These are phyloP conservation scores for Diachasma alloeum DNA, from an alignment of 1,140 invertebrate species.

Conservation along the genomic window DNA sequence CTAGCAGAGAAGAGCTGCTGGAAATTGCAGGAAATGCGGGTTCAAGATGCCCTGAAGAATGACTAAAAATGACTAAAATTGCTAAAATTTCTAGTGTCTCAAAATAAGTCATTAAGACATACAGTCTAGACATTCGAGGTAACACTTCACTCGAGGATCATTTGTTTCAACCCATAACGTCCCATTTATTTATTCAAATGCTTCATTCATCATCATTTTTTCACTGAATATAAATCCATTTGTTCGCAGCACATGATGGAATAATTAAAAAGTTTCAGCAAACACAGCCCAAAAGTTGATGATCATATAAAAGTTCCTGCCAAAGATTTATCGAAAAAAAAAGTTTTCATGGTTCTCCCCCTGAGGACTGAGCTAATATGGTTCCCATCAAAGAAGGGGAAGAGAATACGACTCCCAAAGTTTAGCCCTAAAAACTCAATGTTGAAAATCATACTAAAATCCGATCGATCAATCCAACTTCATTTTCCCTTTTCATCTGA, in stretches of 20 bases:
- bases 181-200: too few relatives aligned
- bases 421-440: not conserved
- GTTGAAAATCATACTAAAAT: not conserved
- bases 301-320: conserved; percentile 41
- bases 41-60: not conserved
- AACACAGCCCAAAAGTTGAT: conserved; percentile 34
- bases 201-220: too few relatives aligned
- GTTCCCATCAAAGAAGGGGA: not conserved
- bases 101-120: not conserved
- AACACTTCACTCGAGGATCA: not conserved
- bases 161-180: too few relatives aligned
- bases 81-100: too few relatives aligned
- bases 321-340: not conserved
- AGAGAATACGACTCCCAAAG: not conserved
- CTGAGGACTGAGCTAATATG: not conserved
- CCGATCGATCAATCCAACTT: conserved; percentile 2
- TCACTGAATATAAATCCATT: too few relatives aligned
- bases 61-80: too few relatives aligned
- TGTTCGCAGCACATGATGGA: not conserved
- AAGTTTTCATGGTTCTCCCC: conserved; percentile 12
- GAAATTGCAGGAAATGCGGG: not conserved
- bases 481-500: not conserved
- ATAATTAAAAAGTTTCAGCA: not conserved
- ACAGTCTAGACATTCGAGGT: not conserved
- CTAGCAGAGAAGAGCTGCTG: not conserved